Evolutionary conservation across 2,797 vertebrate species (phyloP), one percentile per base, ranked within the genome.

Genomic region (Esox lucius): DNA sequence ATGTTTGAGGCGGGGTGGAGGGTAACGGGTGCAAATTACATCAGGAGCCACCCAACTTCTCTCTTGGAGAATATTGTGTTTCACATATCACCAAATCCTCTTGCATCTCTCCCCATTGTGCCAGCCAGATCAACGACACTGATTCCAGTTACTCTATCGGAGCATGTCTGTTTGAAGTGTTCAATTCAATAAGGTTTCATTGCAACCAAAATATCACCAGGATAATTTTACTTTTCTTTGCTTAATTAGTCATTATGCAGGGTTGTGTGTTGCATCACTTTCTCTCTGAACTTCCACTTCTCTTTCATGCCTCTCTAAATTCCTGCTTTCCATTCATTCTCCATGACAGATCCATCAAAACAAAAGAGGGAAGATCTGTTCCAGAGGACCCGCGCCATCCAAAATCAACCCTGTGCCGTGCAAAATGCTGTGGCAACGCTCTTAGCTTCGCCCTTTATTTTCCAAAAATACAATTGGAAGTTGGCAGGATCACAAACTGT

Each of bases 261-360:
- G 9, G 12, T 53, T 53, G 49, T 69, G 33, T 59, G 73, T 68
- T 68, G 65, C 51, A 61, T 68, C 31, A 69, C 48, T 68, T 61
- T 69, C 33, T 28, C n/a, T 68, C 49, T 71, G 22, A n/a, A 56
- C 33, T 53, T 64, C 56, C 24, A 9, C 53, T 42, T 62, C 65
- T 33, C 39, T 48, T 53, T 72, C 73, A 53, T 56, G 65, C 62
- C 19, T 51, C 26, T 59, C 49, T 79, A 71, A 75, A 78, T 84
- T 80, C 70, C 82, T 82, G 77, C 75, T 73, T 74, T 80, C 68
- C 51, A 76, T 75, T 85, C 72, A 75, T 85, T 86, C 71, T 78
- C 77, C 73, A 79, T 87, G 79, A 86, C 83, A 86, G 75, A 67
- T 85, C 79, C 74, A 78, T 84, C 73, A 81, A 81, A 88, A 86